phyloP scores from a whole-genome alignment of 2,113 vertebrate species.

The Microtus oregoni region DNA sequence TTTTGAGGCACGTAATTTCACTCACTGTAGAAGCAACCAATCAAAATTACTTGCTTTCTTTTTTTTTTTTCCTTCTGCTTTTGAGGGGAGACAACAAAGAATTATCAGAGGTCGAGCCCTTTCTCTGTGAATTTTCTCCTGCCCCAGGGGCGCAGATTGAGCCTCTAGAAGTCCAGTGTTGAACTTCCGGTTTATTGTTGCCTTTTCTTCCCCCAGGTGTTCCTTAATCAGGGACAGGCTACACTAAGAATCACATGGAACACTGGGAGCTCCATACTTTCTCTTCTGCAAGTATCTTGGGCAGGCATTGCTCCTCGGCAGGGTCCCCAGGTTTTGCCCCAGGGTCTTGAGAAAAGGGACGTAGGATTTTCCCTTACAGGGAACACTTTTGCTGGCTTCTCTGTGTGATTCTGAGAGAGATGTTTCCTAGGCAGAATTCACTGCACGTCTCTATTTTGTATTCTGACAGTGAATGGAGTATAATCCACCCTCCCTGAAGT shows the following conservation, averaged over 20 bases:
- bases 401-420: conserved; percentile 59
- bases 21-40: background rate
- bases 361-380: background rate
- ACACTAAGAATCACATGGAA: background rate
- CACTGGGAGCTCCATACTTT: background rate
- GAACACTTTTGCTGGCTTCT: conserved; percentile 58
- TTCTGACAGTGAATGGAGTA: conserved; percentile 71
- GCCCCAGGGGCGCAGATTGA: background rate
- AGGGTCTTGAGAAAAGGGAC: background rate
- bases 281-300: background rate
- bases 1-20: background rate
- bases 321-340: background rate
- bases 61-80: background rate
- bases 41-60: background rate
- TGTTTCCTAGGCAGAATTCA: conserved; percentile 74
- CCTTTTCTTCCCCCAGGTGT: background rate
- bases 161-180: background rate
- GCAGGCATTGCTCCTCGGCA: background rate
- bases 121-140: background rate
- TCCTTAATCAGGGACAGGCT: background rate
- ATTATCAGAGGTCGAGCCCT: background rate
- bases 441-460: conserved; percentile 79
- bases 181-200: background rate
- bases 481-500: conserved; percentile 84
- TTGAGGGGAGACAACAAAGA: background rate